phyloP scores from a whole-genome alignment of 1,140 invertebrate species.

The Heliconius eleuchia region DNA sequence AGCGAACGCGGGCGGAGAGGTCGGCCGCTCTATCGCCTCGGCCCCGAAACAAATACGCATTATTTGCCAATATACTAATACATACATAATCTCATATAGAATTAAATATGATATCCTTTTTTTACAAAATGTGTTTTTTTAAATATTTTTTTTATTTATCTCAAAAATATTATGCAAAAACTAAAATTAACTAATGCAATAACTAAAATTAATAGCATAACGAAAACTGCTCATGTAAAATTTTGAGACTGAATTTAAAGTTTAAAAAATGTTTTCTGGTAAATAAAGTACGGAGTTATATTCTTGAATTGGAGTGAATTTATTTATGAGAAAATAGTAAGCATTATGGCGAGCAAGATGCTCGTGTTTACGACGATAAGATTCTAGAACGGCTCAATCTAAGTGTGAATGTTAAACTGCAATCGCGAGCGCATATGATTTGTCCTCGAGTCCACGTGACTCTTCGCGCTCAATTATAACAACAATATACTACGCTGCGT shows the following conservation, averaged over 20 bases:
- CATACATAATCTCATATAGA: neutral
- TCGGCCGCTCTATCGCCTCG: constrained; percentile 64
- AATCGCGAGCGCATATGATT: constrained; percentile 39
- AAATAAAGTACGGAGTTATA: too few relatives aligned
- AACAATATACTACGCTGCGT: constrained; percentile 52
- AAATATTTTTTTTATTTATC: neutral
- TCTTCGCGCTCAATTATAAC: constrained; percentile 51
- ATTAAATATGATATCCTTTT: neutral
- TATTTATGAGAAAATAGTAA: neutral
- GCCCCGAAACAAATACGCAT: constrained; percentile 68
- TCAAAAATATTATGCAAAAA: too few relatives aligned
- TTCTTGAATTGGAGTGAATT: too few relatives aligned
- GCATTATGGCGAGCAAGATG: neutral
- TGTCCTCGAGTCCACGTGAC: constrained; percentile 64
- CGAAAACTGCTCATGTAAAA: too few relatives aligned
- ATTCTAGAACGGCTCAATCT: constrained; percentile 55
- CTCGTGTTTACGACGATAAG: constrained; percentile 27
- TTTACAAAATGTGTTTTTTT: neutral
- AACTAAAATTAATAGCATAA: too few relatives aligned
- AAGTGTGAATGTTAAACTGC: constrained; percentile 53
- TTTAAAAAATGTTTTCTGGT: too few relatives aligned
- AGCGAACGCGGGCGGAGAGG: constrained; percentile 62
- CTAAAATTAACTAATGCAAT: too few relatives aligned
- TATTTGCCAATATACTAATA: constrained; percentile 48
- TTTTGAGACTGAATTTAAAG: too few relatives aligned